phyloP scores from a whole-genome alignment of 2,113 vertebrate species.

The Pteropus alecto region DNA sequence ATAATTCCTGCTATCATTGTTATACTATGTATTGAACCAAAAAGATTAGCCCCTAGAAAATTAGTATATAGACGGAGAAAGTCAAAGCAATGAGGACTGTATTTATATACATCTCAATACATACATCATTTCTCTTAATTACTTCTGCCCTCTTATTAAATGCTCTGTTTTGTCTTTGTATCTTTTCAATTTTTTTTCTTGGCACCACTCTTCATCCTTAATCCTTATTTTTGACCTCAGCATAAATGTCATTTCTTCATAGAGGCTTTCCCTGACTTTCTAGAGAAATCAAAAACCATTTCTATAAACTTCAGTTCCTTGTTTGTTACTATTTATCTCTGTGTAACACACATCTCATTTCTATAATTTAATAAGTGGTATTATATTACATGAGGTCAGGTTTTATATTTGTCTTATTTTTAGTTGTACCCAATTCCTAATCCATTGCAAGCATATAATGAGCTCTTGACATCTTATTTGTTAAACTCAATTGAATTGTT shows the following conservation, averaged over 20 bases:
- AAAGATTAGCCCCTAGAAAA: neutral
- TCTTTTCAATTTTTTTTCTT: neutral
- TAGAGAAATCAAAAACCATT: neutral
- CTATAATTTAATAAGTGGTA: neutral
- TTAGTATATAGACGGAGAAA: neutral
- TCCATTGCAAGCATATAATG: neutral
- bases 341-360: neutral
- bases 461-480: neutral
- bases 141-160: neutral
- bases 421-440: neutral
- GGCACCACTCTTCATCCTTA: neutral
- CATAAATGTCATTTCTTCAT: neutral
- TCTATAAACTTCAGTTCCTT: neutral
- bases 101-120: neutral
- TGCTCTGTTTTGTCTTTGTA: neutral
- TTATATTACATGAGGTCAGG: neutral
- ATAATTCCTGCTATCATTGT: neutral
- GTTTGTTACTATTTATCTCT: neutral
- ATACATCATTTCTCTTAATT: neutral
- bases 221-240: neutral
- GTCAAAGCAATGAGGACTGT: neutral
- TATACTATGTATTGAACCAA: neutral
- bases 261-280: neutral
- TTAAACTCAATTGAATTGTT: slow-evolving; percentile 37
- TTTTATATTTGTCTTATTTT: neutral